These are phyloP conservation scores for Crocuta crocuta DNA, from an alignment of 2,113 vertebrate genomes.

Conservation along the genomic window DNA sequence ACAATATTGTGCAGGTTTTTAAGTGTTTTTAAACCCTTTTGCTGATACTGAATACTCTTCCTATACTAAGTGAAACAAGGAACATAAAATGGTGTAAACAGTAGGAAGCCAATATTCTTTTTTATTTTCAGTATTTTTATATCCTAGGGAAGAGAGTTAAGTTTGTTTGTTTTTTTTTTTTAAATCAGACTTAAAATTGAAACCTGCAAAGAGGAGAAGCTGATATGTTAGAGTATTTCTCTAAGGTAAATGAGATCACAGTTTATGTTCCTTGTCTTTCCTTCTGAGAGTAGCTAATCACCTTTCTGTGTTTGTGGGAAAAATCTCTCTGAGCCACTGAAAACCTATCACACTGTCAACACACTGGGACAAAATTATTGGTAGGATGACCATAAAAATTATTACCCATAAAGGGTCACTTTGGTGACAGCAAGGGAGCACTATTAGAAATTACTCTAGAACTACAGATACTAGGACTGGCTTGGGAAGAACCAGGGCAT, in stretches of 20 bases:
- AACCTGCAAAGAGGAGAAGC: neutral
- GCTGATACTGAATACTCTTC: neutral
- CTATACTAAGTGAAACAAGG: neutral
- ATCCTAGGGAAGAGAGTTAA: neutral
- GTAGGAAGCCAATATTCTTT: neutral
- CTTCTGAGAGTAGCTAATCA: neutral
- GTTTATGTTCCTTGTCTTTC: neutral
- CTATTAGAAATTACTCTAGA: neutral
- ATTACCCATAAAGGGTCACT: neutral
- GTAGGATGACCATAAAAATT: neutral
- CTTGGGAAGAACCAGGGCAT: neutral
- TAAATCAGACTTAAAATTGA: neutral
- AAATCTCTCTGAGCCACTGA: neutral
- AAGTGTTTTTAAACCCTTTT: neutral
- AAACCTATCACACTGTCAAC: neutral
- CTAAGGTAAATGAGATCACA: neutral
- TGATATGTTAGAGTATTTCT: neutral
- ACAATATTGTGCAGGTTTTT: neutral
- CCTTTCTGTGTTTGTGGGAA: neutral
- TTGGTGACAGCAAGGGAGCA: neutral
- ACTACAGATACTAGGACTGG: neutral
- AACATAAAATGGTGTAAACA: neutral
- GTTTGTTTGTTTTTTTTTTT: neutral
- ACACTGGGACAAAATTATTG: neutral
- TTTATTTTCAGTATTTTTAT: neutral